Percentiles rank a stretch among this genome's conserved stretches.
Evolutionary conservation across 2,888 invertebrate genomes (phyloP).

Genomic region (Chesias legatella): DNA sequence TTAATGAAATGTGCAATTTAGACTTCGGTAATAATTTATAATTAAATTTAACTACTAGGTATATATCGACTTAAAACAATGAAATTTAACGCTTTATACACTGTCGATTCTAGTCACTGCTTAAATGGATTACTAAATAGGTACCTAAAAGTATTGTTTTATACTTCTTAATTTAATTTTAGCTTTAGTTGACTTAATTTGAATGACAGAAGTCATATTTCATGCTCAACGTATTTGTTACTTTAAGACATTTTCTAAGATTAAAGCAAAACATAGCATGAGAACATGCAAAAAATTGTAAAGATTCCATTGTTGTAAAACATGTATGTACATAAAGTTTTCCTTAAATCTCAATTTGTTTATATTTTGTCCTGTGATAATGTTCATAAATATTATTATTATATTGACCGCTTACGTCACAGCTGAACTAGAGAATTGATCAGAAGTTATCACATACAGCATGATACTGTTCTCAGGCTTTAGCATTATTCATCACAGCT

Average conservation of each 20-base stretch:
- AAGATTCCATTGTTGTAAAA: too few relatives aligned
- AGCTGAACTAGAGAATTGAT: slow-evolving; percentile 9
- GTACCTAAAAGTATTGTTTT: slow-evolving; percentile 2
- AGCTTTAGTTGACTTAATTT: too few relatives aligned
- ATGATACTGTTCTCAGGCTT: slow-evolving; percentile 5
- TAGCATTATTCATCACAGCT: slow-evolving; percentile 2
- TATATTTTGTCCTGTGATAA: slow-evolving; percentile 14
- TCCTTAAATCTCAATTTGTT: too few relatives aligned
- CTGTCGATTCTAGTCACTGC: slow-evolving; percentile 54
- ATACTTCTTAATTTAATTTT: slow-evolving; percentile 20
- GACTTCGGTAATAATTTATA: slow-evolving; percentile 53
- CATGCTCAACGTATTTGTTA: too few relatives aligned
- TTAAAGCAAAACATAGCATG: too few relatives aligned
- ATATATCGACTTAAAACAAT: slow-evolving; percentile 42
- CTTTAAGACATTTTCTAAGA: too few relatives aligned
- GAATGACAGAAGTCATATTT: too few relatives aligned
- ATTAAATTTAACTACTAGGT: slow-evolving; percentile 59
- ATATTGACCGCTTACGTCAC: slow-evolving; percentile 30
- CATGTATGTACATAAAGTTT: too few relatives aligned
- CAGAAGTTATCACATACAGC: slow-evolving; percentile 6
- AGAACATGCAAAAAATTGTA: too few relatives aligned
- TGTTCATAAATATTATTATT: slow-evolving; percentile 12
- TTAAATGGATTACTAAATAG: slow-evolving; percentile 29
- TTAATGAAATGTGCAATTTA: slow-evolving; percentile 72
- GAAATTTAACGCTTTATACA: slow-evolving; percentile 44